Percentiles rank a stretch among this genome's conserved stretches.
These are phyloP conservation scores for Lithobates sylvaticus DNA, from an alignment of 2,797 vertebrate species.

Conservation along the genomic window DNA sequence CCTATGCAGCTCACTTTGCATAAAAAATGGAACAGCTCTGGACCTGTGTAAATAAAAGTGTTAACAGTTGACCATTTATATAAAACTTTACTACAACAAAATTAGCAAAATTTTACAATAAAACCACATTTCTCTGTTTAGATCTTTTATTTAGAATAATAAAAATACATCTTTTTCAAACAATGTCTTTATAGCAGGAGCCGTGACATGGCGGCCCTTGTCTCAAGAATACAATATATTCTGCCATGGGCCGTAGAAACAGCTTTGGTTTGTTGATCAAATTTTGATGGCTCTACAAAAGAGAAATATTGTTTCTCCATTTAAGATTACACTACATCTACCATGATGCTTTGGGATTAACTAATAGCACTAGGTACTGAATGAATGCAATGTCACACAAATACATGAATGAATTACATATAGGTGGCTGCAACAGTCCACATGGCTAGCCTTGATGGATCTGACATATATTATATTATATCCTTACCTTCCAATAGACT, in stretches of 20 bases:
- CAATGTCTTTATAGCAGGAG: constrained; percentile 53
- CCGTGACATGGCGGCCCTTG: constrained; percentile 47
- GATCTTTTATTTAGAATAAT: constrained; percentile 59
- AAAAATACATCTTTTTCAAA: constrained; percentile 59
- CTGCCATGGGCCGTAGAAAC: constrained; percentile 17
- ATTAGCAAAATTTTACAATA: not conserved
- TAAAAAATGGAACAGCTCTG: too few relatives aligned
- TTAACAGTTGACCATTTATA: too few relatives aligned
- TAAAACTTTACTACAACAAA: too few relatives aligned
- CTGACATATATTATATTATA: too few relatives aligned
- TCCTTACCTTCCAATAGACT: too few relatives aligned
- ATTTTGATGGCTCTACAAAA: not conserved
- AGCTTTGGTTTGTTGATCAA: constrained; percentile 5
- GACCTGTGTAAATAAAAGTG: too few relatives aligned
- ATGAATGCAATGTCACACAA: too few relatives aligned
- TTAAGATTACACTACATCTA: not conserved
- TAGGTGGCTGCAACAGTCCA: not conserved
- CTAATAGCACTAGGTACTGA: not conserved
- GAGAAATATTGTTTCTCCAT: not conserved
- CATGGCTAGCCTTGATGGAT: too few relatives aligned
- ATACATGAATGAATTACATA: not conserved
- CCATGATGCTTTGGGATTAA: not conserved
- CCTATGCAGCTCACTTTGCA: too few relatives aligned
- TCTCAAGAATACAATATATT: constrained; percentile 29
- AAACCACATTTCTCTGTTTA: not conserved